Conservation (phyloP, 92 coral and sea anemone species). For the Paramuricea clavata region DNA sequence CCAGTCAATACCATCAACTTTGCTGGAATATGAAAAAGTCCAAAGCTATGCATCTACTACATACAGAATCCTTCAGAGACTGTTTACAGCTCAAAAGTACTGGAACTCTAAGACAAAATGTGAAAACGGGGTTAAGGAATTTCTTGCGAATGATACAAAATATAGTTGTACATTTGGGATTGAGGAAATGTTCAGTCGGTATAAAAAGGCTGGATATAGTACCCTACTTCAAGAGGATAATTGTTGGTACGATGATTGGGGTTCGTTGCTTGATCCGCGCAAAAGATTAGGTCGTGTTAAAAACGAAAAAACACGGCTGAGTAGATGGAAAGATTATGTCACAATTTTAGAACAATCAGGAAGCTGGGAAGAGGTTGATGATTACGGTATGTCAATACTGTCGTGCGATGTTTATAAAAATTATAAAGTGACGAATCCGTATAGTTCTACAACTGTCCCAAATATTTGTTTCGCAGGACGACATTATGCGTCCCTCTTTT, state of each 20-base stretch:
- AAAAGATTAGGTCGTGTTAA: slow-evolving; percentile 36
- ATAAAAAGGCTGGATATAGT: slow-evolving; percentile 10
- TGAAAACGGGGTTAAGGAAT: background rate
- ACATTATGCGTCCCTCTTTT: slow-evolving; percentile 73
- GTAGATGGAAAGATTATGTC: slow-evolving; percentile 20
- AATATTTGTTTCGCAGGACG: slow-evolving; percentile 79
- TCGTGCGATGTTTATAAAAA: slow-evolving; percentile 75
- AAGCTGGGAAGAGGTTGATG: slow-evolving; percentile 57
- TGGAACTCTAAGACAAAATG: background rate
- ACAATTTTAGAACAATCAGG: slow-evolving; percentile 47
- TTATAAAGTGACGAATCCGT: slow-evolving; percentile 79
- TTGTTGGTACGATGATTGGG: slow-evolving; percentile 32
- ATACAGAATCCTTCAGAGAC: background rate
- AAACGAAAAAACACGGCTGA: background rate
- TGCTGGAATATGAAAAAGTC: slow-evolving; percentile 10
- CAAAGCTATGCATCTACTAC: slow-evolving; percentile 20
- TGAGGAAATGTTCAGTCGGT: slow-evolving; percentile 28
- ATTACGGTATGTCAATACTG: slow-evolving; percentile 73
- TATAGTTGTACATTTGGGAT: slow-evolving; percentile 6
- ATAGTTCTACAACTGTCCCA: slow-evolving; percentile 21
- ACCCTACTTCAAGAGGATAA: slow-evolving; percentile 20
- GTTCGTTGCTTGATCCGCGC: slow-evolving; percentile 53
- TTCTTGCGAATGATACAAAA: background rate
- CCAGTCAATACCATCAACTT: slow-evolving; percentile 31
- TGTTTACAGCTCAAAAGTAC: slow-evolving; percentile 14